phyloP scores from a whole-genome alignment of 2,888 invertebrate genomes.

The Mellilla xanthometata region DNA sequence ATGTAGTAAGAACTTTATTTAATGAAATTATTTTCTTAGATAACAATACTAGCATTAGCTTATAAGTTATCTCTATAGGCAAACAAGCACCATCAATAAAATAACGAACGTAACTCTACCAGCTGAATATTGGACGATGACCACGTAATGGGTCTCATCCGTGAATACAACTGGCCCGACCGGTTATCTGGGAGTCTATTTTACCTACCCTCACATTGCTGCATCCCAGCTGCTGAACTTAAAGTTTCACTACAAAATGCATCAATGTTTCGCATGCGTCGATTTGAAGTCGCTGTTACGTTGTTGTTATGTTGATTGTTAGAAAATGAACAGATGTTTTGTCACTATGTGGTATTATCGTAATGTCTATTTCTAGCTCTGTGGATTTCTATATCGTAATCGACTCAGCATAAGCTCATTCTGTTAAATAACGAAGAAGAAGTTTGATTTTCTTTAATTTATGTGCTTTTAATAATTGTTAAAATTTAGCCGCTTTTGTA shows the following conservation, averaged over 20 bases:
- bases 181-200: constrained; percentile 35
- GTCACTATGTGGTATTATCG: not conserved
- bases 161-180: constrained; percentile 42
- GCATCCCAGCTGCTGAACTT: not conserved
- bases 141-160: constrained; percentile 58
- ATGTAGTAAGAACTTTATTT: too few relatives aligned
- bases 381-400: too few relatives aligned
- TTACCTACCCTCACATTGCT: constrained; percentile 25
- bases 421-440: too few relatives aligned
- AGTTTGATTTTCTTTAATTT: too few relatives aligned
- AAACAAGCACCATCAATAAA: constrained; percentile 9
- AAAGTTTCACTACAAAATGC: not conserved
- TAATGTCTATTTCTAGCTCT: too few relatives aligned
- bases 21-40: too few relatives aligned
- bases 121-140: constrained; percentile 49
- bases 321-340: not conserved
- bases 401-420: too few relatives aligned
- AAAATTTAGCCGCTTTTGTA: too few relatives aligned
- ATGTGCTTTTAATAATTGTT: too few relatives aligned
- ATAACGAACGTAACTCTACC: constrained; percentile 39
- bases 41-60: too few relatives aligned
- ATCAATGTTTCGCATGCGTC: not conserved
- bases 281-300: not conserved
- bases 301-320: not conserved
- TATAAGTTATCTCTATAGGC: too few relatives aligned